Evolutionary conservation across 2,113 vertebrate genomes (phyloP).

Genomic region (Lichenostomus cassidix): DNA sequence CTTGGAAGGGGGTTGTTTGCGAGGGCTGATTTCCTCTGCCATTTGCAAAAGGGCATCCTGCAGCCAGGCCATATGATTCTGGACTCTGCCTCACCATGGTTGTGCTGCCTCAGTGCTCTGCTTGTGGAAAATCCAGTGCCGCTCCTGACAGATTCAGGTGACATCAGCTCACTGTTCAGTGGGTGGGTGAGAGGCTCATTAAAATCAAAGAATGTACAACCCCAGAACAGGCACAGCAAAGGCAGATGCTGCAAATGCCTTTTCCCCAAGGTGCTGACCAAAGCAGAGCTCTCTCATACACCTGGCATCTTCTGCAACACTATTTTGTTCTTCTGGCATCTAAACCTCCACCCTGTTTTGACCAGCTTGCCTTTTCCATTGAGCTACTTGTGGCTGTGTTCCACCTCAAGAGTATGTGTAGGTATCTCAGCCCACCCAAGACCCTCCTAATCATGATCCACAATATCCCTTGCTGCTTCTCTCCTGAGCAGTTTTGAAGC

Average conservation of each 20-base stretch:
- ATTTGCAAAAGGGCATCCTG: slow-evolving; percentile 65
- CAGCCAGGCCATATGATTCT: slow-evolving; percentile 48
- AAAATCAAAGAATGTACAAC: background rate
- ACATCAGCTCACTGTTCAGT: background rate
- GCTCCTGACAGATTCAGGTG: background rate
- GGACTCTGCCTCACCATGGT: background rate
- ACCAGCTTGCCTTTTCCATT: background rate
- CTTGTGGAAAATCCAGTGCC: background rate
- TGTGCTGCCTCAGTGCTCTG: background rate
- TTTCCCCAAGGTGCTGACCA: background rate
- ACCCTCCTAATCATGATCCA: background rate
- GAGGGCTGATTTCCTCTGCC: slow-evolving; percentile 62
- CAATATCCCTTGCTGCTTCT: background rate
- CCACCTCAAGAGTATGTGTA: background rate
- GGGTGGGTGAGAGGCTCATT: background rate
- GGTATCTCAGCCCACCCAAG: background rate
- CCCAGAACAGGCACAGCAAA: background rate
- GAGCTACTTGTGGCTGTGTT: background rate
- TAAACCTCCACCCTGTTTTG: background rate
- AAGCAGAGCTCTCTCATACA: background rate
- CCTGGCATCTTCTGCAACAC: background rate
- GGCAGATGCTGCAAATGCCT: background rate
- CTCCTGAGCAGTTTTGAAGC: background rate
- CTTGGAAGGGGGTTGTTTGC: slow-evolving; percentile 56
- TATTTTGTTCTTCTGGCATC: background rate